phyloP scores from a whole-genome alignment of 2,113 vertebrate species.

The Paracanthobrama guichenoti region DNA sequence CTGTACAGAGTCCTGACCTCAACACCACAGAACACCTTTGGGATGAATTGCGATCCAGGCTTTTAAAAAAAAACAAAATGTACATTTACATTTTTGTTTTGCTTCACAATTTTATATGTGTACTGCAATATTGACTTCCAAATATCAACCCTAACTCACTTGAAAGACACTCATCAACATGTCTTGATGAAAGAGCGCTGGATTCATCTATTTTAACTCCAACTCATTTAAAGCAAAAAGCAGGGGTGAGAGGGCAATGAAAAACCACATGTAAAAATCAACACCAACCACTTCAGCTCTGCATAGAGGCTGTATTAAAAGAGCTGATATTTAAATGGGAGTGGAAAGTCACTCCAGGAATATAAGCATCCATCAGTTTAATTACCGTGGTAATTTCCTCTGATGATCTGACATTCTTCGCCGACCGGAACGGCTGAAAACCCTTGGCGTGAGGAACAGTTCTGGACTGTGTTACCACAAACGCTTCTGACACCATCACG shows the following conservation, averaged over 20 bases:
- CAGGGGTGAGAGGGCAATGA: constrained; percentile 28
- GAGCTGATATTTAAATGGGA: constrained; percentile 48
- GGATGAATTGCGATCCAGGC: no score
- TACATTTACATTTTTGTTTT: constrained; percentile 29
- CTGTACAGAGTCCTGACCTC: no score
- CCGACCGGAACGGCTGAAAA: constrained; percentile 24
- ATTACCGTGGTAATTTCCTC: constrained; percentile 38
- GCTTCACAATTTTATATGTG: not conserved
- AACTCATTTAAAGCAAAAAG: constrained; percentile 44
- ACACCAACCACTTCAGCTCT: constrained; percentile 4
- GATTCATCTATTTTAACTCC: constrained; percentile 40
- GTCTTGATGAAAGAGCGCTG: constrained; percentile 40
- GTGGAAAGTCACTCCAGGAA: not conserved
- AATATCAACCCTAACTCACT: not conserved
- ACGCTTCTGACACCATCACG: not conserved
- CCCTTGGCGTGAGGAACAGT: not conserved
- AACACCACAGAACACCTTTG: no score
- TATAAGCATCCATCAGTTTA: constrained; percentile 45
- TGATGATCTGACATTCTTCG: constrained; percentile 31
- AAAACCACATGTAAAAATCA: constrained; percentile 41
- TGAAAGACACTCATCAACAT: constrained; percentile 42
- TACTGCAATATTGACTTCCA: not conserved
- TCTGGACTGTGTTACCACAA: constrained; percentile 13
- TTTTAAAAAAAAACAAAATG: no score
- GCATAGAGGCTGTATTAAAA: not conserved